Percentiles rank a stretch among this genome's conserved stretches.
These are phyloP conservation scores for Dusona sp. DNA, from an alignment of 2,888 invertebrate genomes.

Conservation along the genomic window DNA sequence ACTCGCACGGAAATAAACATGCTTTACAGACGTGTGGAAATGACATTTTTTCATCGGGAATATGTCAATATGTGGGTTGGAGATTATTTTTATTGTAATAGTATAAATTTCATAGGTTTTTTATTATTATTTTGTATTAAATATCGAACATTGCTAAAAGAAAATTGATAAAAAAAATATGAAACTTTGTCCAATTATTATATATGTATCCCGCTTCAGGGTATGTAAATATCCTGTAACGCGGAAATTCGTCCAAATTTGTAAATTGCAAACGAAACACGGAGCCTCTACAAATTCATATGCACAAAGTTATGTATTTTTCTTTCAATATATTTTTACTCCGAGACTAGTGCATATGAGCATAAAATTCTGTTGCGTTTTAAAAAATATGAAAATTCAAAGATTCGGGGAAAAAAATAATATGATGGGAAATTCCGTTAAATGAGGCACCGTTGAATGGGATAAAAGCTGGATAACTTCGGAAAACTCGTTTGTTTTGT, in stretches of 20 bases:
- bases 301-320: background rate
- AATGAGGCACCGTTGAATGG: constrained; percentile 1
- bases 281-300: background rate
- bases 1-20: background rate
- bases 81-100: background rate
- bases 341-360: background rate
- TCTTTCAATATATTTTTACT: background rate
- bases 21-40: background rate
- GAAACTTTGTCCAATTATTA: too few species aligned
- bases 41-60: background rate
- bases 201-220: too few species aligned
- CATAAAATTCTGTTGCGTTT: background rate
- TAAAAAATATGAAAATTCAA: background rate
- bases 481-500: background rate
- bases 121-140: background rate
- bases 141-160: background rate
- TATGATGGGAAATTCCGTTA: background rate
- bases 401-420: background rate
- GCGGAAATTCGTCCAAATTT: background rate
- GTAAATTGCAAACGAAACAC: background rate
- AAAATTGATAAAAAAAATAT: background rate
- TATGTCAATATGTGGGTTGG: background rate
- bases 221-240: too few species aligned
- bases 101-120: background rate
- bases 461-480: background rate